Evolutionary conservation across 92 coral and sea anemone species (phyloP).

Genomic region (Paramuricea clavata): DNA sequence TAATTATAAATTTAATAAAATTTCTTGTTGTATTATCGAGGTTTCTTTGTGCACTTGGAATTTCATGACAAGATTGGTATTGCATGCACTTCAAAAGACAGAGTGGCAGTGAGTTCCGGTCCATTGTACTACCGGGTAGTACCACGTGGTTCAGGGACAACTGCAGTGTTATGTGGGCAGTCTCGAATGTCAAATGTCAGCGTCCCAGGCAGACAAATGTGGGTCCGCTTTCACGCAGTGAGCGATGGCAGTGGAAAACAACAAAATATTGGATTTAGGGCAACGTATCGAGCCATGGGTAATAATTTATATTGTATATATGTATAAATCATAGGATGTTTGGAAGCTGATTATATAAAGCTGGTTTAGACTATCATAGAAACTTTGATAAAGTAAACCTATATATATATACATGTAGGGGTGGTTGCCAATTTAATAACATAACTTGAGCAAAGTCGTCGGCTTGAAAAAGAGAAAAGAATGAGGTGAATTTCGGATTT

Average conservation of each 20-base stretch:
- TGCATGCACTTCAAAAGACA: slow-evolving; percentile 57
- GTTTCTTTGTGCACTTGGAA: slow-evolving; percentile 75
- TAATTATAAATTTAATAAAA: background rate
- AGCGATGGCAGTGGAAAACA: slow-evolving; percentile 44
- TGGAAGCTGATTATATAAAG: background rate
- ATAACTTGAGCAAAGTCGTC: too few species aligned
- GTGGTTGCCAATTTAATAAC: too few species aligned
- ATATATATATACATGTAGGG: too few species aligned
- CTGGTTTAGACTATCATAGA: background rate
- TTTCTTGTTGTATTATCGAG: slow-evolving; percentile 38
- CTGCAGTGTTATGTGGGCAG: slow-evolving; percentile 79
- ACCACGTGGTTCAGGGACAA: slow-evolving; percentile 56
- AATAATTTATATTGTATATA: background rate
- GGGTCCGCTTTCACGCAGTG: slow-evolving; percentile 83
- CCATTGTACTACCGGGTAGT: background rate
- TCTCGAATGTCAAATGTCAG: slow-evolving; percentile 79
- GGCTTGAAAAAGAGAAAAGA: too few species aligned
- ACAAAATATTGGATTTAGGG: slow-evolving; percentile 74
- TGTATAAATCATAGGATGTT: background rate
- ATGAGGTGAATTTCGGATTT: too few species aligned
- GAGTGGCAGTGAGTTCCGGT: slow-evolving; percentile 82
- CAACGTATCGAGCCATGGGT: slow-evolving; percentile 81
- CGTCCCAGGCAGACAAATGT: slow-evolving; percentile 74
- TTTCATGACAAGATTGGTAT: slow-evolving; percentile 80
- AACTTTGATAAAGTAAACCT: too few species aligned